Conservation (phyloP, 2,113 vertebrate genomes). For the Nycticebus coucang region DNA sequence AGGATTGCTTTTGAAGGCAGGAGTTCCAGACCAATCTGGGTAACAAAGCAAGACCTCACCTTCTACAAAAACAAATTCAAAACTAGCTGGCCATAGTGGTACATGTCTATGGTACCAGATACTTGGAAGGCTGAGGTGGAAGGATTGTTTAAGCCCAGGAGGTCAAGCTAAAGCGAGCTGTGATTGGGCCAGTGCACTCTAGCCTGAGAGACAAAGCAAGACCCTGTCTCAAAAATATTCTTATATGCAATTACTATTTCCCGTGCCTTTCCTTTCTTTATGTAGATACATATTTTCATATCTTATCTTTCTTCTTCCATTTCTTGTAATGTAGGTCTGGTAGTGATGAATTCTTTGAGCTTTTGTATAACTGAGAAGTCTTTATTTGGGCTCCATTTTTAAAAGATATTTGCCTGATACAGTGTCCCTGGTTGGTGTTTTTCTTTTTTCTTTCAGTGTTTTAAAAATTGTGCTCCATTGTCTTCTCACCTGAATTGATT, state of each 20-base stretch:
- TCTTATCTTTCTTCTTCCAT: background rate
- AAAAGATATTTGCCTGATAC: background rate
- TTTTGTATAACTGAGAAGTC: background rate
- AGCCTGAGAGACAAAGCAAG: too few species aligned
- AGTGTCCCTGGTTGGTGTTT: background rate
- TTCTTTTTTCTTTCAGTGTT: background rate
- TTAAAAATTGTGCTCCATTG: background rate
- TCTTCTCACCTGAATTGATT: conserved; percentile 14
- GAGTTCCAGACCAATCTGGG: too few species aligned
- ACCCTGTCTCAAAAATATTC: background rate
- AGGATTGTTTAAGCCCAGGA: too few species aligned
- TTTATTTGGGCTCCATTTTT: conserved; percentile 30
- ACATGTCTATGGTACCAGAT: too few species aligned
- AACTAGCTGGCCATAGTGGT: too few species aligned
- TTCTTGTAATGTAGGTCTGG: background rate
- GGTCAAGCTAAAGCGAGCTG: too few species aligned
- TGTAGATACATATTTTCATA: background rate
- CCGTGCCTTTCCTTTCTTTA: background rate
- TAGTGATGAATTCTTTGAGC: background rate
- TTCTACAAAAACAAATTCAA: too few species aligned
- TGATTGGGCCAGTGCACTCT: too few species aligned
- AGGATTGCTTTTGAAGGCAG: too few species aligned
- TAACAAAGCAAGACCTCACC: too few species aligned
- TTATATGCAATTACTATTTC: background rate
- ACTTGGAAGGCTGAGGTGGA: too few species aligned